These are phyloP conservation scores for Sebastes vulpes DNA, from an alignment of 2,797 vertebrate genomes.

Conservation along the genomic window DNA sequence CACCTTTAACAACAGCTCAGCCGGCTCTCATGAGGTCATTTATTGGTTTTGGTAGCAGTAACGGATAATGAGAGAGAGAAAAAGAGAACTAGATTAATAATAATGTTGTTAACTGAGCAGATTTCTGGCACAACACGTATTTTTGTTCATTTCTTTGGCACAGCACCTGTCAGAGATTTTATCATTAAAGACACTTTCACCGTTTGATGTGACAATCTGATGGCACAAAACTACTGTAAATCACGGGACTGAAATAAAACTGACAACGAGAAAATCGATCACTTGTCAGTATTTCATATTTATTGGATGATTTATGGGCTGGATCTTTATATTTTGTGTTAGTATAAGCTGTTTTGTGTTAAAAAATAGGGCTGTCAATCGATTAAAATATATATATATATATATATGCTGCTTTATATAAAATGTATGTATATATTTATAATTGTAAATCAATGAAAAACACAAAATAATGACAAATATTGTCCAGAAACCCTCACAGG, in stretches of 20 bases:
- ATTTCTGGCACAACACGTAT: background rate
- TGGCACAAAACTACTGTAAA: background rate
- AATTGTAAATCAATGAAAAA: too few species aligned
- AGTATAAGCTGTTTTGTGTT: background rate
- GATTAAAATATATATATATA: too few species aligned
- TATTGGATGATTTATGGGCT: background rate
- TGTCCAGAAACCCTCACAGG: too few species aligned
- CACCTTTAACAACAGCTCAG: slow-evolving; percentile 18
- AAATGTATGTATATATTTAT: too few species aligned
- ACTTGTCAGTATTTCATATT: background rate
- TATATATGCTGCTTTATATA: too few species aligned
- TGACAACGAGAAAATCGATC: background rate
- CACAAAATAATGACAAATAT: too few species aligned
- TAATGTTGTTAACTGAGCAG: background rate
- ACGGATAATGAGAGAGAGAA: background rate
- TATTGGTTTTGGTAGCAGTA: background rate
- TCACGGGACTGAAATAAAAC: background rate
- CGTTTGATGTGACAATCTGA: background rate
- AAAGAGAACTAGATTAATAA: background rate
- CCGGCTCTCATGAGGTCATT: background rate
- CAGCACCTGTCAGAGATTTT: background rate
- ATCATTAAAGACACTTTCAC: background rate
- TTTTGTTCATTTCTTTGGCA: background rate
- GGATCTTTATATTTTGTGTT: background rate
- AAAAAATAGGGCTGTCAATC: background rate